These are phyloP conservation scores for Chondrilla cf. caribensis DNA, from an alignment of 37 sponge, comb jelly and placozoan species.

Conservation along the genomic window DNA sequence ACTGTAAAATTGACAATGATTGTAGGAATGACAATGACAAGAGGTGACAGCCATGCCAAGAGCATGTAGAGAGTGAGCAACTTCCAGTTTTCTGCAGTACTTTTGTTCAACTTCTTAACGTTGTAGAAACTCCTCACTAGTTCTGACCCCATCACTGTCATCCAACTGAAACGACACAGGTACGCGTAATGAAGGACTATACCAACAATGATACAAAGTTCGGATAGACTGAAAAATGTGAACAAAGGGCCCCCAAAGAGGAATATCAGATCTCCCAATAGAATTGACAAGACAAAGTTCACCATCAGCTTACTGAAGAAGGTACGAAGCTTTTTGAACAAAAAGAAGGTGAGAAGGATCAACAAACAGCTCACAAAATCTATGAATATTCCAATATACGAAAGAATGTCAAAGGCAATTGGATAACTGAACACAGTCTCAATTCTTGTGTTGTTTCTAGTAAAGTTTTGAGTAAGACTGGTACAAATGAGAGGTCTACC, in stretches of 20 bases:
- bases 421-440: not conserved
- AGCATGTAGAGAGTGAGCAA: slow-evolving; percentile 4
- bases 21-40: slow-evolving; percentile 1
- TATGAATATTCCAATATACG: slow-evolving; percentile 49
- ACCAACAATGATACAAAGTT: slow-evolving; percentile 24
- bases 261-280: slow-evolving; percentile 5
- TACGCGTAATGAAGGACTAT: slow-evolving; percentile 43
- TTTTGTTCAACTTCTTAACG: not conserved
- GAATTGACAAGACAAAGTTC: slow-evolving; percentile 32
- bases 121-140: slow-evolving; percentile 1
- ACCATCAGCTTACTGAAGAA: slow-evolving; percentile 35
- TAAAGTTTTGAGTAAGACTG: slow-evolving; percentile 3
- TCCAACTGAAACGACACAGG: slow-evolving; percentile 54
- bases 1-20: slow-evolving; percentile 42
- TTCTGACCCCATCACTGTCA: slow-evolving; percentile 29
- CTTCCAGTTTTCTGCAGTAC: not conserved
- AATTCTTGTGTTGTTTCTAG: not conserved
- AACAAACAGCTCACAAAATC: slow-evolving; percentile 32
- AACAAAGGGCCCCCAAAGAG: not conserved
- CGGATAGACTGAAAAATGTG: not conserved
- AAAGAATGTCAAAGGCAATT: slow-evolving; percentile 13
- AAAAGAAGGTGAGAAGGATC: slow-evolving; percentile 41
- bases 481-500: slow-evolving; percentile 29
- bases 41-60: slow-evolving; percentile 45
- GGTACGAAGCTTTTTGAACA: slow-evolving; percentile 47